phyloP scores from a whole-genome alignment of 2,113 vertebrate genomes.

The Clinocottus analis region DNA sequence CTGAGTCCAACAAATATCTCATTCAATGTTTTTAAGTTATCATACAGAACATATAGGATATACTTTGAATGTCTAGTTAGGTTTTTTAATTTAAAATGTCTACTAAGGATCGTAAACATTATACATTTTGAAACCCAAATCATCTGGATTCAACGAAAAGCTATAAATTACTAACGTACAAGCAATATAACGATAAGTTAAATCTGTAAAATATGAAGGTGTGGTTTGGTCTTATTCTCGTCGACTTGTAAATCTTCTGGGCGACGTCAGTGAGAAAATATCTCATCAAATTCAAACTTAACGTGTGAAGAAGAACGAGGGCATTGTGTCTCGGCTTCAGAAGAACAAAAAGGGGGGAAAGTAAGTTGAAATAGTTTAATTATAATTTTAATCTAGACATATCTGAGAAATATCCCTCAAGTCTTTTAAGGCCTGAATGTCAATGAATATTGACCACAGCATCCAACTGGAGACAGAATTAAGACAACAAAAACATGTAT shows the following conservation, averaged over 20 bases:
- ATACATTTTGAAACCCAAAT: background rate
- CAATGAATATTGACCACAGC: slow-evolving; percentile 18
- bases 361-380: background rate
- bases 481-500: slow-evolving; percentile 28
- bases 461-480: slow-evolving; percentile 30
- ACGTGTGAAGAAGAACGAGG: background rate
- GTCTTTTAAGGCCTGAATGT: slow-evolving; percentile 43
- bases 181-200: background rate
- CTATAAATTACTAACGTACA: background rate
- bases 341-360: background rate
- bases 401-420: slow-evolving; percentile 29
- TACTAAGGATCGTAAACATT: background rate
- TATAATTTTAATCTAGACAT: slow-evolving; percentile 57
- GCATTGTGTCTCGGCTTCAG: background rate
- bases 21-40: background rate
- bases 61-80: background rate
- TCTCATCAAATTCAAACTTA: background rate
- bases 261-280: background rate
- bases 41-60: background rate
- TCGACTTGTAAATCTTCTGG: background rate
- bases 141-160: background rate
- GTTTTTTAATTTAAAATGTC: background rate
- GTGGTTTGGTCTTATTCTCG: background rate
- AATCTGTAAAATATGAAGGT: background rate
- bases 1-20: background rate